These are phyloP conservation scores for Megalops atlanticus DNA, from an alignment of 2,113 vertebrate genomes.

Conservation along the genomic window DNA sequence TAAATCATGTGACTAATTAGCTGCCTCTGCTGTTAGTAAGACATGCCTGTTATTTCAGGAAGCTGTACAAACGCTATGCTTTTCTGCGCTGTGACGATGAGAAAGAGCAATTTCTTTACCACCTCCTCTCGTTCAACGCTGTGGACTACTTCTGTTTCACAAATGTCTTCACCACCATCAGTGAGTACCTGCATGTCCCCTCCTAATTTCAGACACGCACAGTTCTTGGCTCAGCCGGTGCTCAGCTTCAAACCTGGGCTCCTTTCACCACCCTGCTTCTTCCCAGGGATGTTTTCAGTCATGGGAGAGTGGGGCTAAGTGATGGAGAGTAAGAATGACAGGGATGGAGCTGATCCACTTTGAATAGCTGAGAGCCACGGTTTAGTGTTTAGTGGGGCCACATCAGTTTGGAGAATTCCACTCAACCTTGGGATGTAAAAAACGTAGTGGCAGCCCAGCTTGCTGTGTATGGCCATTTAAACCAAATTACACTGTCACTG, in stretches of 20 bases:
- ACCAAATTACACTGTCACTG: neutral
- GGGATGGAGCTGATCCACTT: too few relatives aligned
- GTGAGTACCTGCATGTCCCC: conserved; percentile 72
- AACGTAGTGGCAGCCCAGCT: neutral
- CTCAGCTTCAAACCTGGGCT: neutral
- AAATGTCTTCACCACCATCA: conserved; percentile 96
- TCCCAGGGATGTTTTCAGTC: too few relatives aligned
- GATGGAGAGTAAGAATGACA: too few relatives aligned
- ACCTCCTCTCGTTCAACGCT: conserved; percentile 96
- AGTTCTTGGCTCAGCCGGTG: neutral
- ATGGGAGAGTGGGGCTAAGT: too few relatives aligned
- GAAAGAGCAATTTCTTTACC: conserved; percentile 98
- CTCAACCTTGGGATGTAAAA: neutral
- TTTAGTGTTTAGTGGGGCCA: too few relatives aligned
- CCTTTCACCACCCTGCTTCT: neutral
- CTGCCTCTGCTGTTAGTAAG: conserved; percentile 51
- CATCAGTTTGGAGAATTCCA: neutral
- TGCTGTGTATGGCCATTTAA: neutral
- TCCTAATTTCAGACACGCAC: neutral
- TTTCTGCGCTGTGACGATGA: conserved; percentile 98
- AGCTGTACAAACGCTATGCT: conserved; percentile 95
- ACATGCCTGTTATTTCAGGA: conserved; percentile 77
- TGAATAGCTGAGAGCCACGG: too few relatives aligned
- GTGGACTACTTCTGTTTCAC: conserved; percentile 99
- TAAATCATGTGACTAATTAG: neutral